Evolutionary conservation across 2,797 vertebrate species (phyloP).

Genomic region (Halcyon badia): DNA sequence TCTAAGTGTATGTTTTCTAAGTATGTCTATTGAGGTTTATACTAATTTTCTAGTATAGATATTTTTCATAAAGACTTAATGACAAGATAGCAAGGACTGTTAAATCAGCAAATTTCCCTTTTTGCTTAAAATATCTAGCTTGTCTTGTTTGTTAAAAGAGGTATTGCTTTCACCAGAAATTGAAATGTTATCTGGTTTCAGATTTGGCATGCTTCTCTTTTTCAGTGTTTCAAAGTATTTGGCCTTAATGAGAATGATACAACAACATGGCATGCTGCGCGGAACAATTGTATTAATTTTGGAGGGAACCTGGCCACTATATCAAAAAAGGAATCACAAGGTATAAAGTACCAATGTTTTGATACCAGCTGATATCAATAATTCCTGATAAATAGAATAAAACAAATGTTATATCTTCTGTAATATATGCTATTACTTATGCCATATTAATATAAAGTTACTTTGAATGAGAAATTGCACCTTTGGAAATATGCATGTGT

Average conservation of each 20-base stretch:
- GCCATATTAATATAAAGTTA: not conserved
- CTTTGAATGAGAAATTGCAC: not conserved
- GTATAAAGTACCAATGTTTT: constrained; percentile 67
- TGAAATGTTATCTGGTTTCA: not conserved
- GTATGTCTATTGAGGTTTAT: not conserved
- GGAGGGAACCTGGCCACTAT: constrained; percentile 91
- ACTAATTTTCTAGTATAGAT: not conserved
- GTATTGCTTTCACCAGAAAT: not conserved
- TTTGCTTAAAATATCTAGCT: not conserved
- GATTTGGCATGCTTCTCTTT: not conserved
- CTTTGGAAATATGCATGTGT: not conserved
- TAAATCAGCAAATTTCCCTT: not conserved
- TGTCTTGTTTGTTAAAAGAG: not conserved
- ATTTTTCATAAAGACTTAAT: not conserved
- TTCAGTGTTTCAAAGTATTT: constrained; percentile 90
- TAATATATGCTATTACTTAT: not conserved
- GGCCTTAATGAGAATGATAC: constrained; percentile 71
- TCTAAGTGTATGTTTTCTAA: no score
- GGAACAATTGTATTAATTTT: constrained; percentile 82
- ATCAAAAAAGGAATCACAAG: constrained; percentile 85
- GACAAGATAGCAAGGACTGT: not conserved
- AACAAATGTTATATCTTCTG: not conserved
- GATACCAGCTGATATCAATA: not conserved
- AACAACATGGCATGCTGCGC: constrained; percentile 84
- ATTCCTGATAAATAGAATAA: not conserved